phyloP scores from a whole-genome alignment of 2,113 vertebrate species.

The Elachura formosa region DNA sequence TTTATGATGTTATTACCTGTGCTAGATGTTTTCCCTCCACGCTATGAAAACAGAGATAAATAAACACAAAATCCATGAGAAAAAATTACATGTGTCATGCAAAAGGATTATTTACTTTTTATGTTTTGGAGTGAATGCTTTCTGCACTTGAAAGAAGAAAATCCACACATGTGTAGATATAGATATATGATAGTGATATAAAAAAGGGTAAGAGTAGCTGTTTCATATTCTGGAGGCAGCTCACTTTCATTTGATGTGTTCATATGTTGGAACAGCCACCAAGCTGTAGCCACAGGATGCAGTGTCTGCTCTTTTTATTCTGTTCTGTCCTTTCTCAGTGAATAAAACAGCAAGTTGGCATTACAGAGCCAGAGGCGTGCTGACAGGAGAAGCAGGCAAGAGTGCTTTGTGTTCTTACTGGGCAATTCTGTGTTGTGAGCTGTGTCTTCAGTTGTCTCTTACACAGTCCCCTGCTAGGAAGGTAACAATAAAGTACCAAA shows the following conservation, averaged over 20 bases:
- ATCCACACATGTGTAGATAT: background rate
- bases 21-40: background rate
- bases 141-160: background rate
- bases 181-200: background rate
- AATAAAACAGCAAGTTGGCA: background rate
- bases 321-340: background rate
- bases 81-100: background rate
- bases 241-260: accelerated
- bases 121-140: background rate
- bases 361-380: background rate
- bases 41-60: background rate
- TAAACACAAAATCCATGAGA: background rate
- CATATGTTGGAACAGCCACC: background rate
- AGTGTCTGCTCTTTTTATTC: background rate
- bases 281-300: background rate
- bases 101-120: background rate
- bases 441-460: background rate
- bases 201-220: background rate
- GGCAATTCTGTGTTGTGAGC: background rate
- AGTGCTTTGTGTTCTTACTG: accelerated
- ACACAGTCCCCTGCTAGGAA: background rate
- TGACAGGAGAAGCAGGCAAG: background rate
- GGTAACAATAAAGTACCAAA: background rate
- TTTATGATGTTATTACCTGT: background rate
- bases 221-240: background rate